These are phyloP conservation scores for Pachycephus smyrnensis DNA, from an alignment of 2,888 invertebrate genomes.

Conservation along the genomic window DNA sequence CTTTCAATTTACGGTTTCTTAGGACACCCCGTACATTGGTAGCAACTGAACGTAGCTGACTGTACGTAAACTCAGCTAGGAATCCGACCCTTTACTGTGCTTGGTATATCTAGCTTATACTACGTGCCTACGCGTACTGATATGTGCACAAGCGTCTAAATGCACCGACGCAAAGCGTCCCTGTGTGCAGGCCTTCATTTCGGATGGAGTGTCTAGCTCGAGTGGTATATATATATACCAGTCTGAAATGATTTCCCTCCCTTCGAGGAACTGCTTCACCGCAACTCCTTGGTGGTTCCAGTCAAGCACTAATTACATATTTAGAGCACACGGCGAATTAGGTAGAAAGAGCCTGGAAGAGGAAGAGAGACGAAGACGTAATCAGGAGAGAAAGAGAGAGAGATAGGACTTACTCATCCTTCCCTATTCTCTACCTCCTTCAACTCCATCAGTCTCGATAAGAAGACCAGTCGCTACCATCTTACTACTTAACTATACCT, in stretches of 20 bases:
- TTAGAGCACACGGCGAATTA: constrained; percentile 19
- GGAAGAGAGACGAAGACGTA: constrained; percentile 13
- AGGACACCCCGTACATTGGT: not conserved
- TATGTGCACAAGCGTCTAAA: not conserved
- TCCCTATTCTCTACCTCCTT: not conserved
- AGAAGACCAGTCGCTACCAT: not conserved
- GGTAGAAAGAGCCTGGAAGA: constrained; percentile 11
- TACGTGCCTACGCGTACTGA: not conserved
- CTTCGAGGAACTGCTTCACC: constrained; percentile 22
- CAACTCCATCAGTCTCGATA: not conserved
- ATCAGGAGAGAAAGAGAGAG: constrained; percentile 5
- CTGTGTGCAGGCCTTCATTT: constrained; percentile 23
- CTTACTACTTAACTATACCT: not conserved
- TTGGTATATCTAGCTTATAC: not conserved
- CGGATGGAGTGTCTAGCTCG: constrained; percentile 20
- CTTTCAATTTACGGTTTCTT: not conserved
- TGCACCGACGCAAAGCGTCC: not conserved
- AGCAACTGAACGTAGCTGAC: not conserved
- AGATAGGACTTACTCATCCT: not conserved
- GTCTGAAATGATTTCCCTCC: constrained; percentile 15
- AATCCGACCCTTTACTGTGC: not conserved
- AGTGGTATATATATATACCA: constrained; percentile 11
- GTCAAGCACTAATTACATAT: constrained; percentile 38
- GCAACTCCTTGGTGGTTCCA: constrained; percentile 17
- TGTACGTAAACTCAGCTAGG: not conserved